These are phyloP conservation scores for Tinea trinotella DNA, from an alignment of 2,888 invertebrate genomes.

Conservation along the genomic window DNA sequence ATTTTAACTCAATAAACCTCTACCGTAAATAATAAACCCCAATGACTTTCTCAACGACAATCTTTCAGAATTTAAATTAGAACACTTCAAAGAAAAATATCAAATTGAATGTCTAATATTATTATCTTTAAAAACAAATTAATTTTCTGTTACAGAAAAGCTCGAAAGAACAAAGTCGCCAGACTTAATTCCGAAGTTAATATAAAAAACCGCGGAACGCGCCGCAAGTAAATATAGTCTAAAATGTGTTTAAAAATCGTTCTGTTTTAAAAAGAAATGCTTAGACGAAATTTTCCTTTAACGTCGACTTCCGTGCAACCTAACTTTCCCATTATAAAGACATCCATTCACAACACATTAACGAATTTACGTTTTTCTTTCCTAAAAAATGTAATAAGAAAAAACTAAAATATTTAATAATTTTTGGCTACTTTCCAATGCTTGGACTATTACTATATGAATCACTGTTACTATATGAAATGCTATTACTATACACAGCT, in stretches of 20 bases:
- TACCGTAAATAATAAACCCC: too few species aligned
- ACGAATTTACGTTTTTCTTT: too few species aligned
- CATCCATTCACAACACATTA: not conserved
- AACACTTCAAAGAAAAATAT: not conserved
- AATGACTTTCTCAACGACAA: not conserved
- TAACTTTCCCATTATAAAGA: conserved; percentile 7
- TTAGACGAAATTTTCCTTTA: not conserved
- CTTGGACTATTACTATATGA: too few species aligned
- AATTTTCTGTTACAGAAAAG: not conserved
- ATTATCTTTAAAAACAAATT: not conserved
- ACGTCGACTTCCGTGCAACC: not conserved
- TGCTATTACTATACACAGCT: too few species aligned
- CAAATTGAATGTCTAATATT: not conserved
- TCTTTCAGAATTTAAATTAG: not conserved
- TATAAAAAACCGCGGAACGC: conserved; percentile 2
- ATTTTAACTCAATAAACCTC: too few species aligned
- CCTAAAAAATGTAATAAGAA: too few species aligned
- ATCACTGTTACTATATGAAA: too few species aligned
- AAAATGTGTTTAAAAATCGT: conserved; percentile 4
- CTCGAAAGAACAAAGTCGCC: conserved; percentile 2
- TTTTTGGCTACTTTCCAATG: too few species aligned
- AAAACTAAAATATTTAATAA: too few species aligned
- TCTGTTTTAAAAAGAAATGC: not conserved
- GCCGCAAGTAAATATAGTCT: conserved; percentile 7
- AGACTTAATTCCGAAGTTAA: not conserved